Evolutionary conservation across 2,888 invertebrate species (phyloP), one percentile per base, ranked within the genome.

Genomic region (Melanophora roralis): DNA sequence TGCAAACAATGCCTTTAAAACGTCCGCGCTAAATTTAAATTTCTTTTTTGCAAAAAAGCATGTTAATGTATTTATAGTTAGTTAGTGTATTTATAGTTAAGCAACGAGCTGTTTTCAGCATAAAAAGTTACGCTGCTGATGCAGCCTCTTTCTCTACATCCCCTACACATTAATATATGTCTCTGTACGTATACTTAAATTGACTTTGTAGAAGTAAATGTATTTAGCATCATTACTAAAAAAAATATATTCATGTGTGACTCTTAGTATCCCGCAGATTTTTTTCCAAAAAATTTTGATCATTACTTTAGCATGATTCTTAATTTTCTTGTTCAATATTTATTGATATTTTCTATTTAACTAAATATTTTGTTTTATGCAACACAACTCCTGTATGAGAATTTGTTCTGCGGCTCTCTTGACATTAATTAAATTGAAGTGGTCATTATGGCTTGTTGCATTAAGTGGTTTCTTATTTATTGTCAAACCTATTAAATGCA

Each of bases 401-500:
- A 3, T 12, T 32, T 51, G 32, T 59, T 36, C 38, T 43, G 6
- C 6, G 27, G 27, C 8, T 53, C 60, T 32, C 21, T 43, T 40
- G 19, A 8, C 21, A 40, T 60, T 51, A 36, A 72, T 72, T 55
- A 38, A 73, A 82, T 78, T 82, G 47, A 82, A 82, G 76, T 80
- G 73, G 79, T 74, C 75, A 82, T 71, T 82, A 43, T 67, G 71
- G 59, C 43, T 78, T 36, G 75, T 78, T 78, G 55, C 64, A 69
- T 78, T 84, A 83, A 85, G 83, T 86, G 83, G 79, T 81, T 83
- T 83, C 83, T 85, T 86, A 86, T 86, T 85, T 85, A 85, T 85
- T 82, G 81, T 69, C 68, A 76, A 62, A 55, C 34, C 34, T 32
- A 2, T 34, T 11, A 40, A 40, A 8, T 7, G 5, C 19, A n/a